Conservation (phyloP, 2,113 vertebrate genomes). For the Leiothrix lutea region DNA sequence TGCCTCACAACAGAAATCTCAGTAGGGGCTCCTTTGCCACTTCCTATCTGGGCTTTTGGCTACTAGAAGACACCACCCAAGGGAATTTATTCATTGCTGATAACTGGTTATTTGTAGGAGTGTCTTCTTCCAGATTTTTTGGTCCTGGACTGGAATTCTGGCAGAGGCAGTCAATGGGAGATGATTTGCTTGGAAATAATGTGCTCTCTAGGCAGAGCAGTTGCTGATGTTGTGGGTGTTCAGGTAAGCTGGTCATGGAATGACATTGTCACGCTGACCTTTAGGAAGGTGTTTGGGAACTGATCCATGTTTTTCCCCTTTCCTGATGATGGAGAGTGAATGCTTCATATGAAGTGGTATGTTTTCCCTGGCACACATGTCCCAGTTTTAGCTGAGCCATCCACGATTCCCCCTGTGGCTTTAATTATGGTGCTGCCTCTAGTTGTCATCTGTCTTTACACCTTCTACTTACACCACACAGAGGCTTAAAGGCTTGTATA, state of each 20-base stretch:
- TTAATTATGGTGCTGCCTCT: rapidly evolving
- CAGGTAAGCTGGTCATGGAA: neutral
- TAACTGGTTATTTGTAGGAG: neutral
- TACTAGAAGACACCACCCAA: neutral
- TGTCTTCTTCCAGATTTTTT: neutral
- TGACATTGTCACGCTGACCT: neutral
- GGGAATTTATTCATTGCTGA: neutral
- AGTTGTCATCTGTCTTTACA: neutral
- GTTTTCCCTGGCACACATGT: rapidly evolving
- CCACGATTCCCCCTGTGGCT: neutral
- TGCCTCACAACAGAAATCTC: neutral
- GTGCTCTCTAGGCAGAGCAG: neutral
- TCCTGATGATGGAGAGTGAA: neutral
- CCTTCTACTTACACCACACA: neutral
- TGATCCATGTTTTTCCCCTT: neutral
- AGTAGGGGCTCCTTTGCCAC: rapidly evolving
- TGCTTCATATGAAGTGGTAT: neutral
- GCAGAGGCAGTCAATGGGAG: neutral
- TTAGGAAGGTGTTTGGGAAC: neutral
- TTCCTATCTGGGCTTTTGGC: neutral
- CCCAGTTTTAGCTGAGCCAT: neutral
- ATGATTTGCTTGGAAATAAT: neutral
- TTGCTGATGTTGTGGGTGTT: neutral
- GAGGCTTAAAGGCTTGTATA: neutral
- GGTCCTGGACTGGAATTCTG: rapidly evolving